Evolutionary conservation across 2,113 vertebrate species (phyloP).

Genomic region (Paracanthobrama guichenoti): DNA sequence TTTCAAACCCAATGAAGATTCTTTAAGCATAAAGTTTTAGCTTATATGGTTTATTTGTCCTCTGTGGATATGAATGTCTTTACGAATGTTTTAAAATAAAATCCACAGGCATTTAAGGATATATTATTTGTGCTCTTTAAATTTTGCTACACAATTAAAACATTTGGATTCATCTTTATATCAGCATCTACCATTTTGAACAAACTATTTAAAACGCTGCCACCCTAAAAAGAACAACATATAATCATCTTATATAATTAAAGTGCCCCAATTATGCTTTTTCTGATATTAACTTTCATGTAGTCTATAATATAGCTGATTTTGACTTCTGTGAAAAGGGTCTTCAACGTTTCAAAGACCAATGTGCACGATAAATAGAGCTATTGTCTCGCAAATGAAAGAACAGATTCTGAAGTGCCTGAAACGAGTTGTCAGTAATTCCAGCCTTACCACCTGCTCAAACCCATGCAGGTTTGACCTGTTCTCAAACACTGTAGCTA

Average conservation of each 20-base stretch:
- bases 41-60: neutral
- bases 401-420: no score
- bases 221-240: neutral
- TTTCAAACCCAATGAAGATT: neutral
- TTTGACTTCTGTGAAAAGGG: no score
- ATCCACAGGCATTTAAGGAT: neutral
- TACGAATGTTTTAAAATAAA: neutral
- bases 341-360: no score
- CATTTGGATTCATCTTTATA: neutral
- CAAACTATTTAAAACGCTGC: neutral
- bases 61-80: neutral
- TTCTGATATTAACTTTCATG: no score
- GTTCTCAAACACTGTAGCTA: no score
- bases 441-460: no score
- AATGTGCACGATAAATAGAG: no score
- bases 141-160: neutral
- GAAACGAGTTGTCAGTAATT: no score
- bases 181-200: neutral
- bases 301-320: no score
- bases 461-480: no score
- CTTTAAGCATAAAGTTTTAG: neutral
- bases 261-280: no score
- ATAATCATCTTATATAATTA: neutral
- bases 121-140: neutral
- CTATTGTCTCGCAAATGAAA: no score